Evolutionary conservation across 2,888 invertebrate genomes (phyloP), one percentile per base, ranked within the genome.

Genomic region (Calliphora vomitoria): DNA sequence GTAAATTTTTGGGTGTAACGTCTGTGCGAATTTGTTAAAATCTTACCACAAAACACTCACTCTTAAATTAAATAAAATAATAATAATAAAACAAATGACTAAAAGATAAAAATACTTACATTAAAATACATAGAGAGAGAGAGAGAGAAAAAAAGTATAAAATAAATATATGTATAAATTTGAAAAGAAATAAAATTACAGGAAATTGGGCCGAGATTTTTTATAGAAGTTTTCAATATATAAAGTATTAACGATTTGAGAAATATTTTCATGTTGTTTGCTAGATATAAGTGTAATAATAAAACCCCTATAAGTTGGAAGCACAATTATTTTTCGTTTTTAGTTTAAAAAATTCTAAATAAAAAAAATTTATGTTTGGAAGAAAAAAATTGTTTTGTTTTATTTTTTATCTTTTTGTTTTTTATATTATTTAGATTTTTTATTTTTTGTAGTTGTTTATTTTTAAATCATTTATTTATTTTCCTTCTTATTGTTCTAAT

Each of bases 191-290:
- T 87, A 87, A 87, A 87, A 87, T 87, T 87, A 91, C 92, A 92
- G 92, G 92, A 92, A 92, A 91, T 93, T 92, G 92, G 93, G 92
- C 93, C 93, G 91, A 91, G 90, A 91, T 89, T 91, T 91, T n/a
- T 88, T 90, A 82, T 69, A 71, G 71, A 50, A 80, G 69, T 50
- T 68, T 44, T 38, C 18, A 20, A 41, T n/a, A 11, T 10, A 11
- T n/a, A 50, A n/a, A 50, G 13, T 44, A 44, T n/a, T 50, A 15
- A n/a, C n/a, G 15, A 35, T 50, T 5, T 15, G 0, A 50, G 50
- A n/a, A 50, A 50, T 50, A 50, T 50, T 10, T 44, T n/a, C 15
- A 55, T 55, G 8, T 8, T 8, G 20, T 20, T 84, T 44, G 13
- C 13, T 38, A n/a, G 11, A 8, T 44, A 13, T 55, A 60, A n/a